Base-by-base conservation (phyloP, 1,140 invertebrate genomes). In the Pseudomyrmex pallidus region DNA sequence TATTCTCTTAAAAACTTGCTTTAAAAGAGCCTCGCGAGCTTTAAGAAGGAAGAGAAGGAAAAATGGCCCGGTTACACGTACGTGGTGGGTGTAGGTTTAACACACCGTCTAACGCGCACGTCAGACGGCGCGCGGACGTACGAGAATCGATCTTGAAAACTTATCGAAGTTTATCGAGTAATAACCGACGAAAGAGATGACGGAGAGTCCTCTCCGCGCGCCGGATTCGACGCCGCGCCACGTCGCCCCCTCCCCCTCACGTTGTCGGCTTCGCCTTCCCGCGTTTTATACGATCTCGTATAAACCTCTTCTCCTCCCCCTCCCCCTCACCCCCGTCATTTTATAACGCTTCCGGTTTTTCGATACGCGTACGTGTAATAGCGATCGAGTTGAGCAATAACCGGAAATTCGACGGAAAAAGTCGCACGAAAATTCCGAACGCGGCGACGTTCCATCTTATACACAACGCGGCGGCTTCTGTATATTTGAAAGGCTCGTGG, bases 101-200 rank as follows among this genome's bases (percentile, higher is more conserved):
- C 35, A 35, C 35, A 35, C 5, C 35, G 35, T 35, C 35, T 35
- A 35, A 35, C 35, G 35, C 73, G 17, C 35, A 66, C 52, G 56
- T 82, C 73, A 83, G 54, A 67, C 44, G 54, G 62, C 44, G 54
- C 56, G 66, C 13, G 59, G 74, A 88, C 85, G 77, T 85, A 83
- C 85, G 80, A 83, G 82, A 85, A 90, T 89, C 89, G 89, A 90
- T 90, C 76, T 73, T 62, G 73, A 83, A 35, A 87, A 87, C 83
- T 90, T 90, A 90, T 89, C 87, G 87, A 50, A 82, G 85, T 86
- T 89, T 89, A 89, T 84, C 80, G 80, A 73, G 64, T 87, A 89
- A 89, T 89, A 89, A 89, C 89, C 73, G 50, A 12, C 44, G 86
- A 63, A 68, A 57, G 68, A 86, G 80, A 89, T 87, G 89, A 89